Evolutionary conservation across 2,797 vertebrate genomes (phyloP).

Genomic region (Danio aesculapii): DNA sequence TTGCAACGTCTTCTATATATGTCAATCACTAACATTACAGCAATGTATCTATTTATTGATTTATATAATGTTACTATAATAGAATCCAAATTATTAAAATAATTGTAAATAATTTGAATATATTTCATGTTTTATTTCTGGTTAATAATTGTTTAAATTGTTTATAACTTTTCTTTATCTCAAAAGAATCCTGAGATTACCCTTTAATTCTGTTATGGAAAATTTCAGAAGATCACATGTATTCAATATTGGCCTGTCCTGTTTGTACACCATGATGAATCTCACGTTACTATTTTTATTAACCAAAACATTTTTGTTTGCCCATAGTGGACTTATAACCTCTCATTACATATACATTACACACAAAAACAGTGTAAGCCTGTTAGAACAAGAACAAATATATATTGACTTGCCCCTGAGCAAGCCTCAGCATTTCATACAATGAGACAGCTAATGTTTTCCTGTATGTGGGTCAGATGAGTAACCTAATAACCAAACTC

Average conservation of each 20-base stretch:
- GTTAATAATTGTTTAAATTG: no score
- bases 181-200: background rate
- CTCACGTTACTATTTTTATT: background rate
- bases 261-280: background rate
- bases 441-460: constrained; percentile 22
- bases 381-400: background rate
- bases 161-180: background rate
- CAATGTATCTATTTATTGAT: no score
- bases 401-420: background rate
- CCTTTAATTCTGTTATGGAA: no score
- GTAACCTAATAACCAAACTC: constrained; percentile 46
- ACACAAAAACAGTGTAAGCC: background rate
- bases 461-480: constrained; percentile 46
- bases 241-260: background rate
- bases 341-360: background rate
- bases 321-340: no score
- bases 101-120: no score
- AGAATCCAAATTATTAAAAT: no score
- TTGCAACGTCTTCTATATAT: no score
- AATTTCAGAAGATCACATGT: background rate
- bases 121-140: no score
- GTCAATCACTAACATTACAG: no score
- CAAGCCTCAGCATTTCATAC: background rate
- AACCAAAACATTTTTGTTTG: background rate
- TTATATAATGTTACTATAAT: no score